These are phyloP conservation scores for Oreochromis grahami DNA, from an alignment of 2,797 vertebrate genomes.

Conservation along the genomic window DNA sequence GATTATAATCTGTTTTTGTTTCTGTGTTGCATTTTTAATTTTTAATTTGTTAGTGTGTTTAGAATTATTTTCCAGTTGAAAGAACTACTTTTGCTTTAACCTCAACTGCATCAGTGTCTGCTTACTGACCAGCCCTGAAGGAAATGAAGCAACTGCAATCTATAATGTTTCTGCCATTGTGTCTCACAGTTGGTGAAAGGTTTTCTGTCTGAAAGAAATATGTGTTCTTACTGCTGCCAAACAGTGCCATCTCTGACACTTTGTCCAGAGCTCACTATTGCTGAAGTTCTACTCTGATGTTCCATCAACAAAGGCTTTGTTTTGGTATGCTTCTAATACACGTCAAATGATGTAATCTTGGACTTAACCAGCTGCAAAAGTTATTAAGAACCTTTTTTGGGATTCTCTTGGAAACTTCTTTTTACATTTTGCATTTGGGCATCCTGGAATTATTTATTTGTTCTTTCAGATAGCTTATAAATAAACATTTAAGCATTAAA, in stretches of 20 bases:
- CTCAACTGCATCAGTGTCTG: neutral
- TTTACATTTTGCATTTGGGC: neutral
- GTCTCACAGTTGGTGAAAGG: neutral
- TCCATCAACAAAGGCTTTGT: neutral
- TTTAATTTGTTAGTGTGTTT: neutral
- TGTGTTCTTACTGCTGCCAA: neutral
- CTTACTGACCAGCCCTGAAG: neutral
- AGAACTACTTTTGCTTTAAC: neutral
- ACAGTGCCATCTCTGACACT: neutral
- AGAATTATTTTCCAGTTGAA: neutral
- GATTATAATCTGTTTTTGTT: neutral
- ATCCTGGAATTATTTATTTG: neutral
- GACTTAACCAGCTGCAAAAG: neutral
- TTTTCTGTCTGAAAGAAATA: neutral
- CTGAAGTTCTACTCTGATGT: neutral
- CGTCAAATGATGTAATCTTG: neutral
- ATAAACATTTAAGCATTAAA: neutral
- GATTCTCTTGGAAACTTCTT: fast-evolving
- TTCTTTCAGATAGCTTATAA: neutral
- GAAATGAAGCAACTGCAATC: neutral
- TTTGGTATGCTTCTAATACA: neutral
- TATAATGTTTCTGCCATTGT: neutral
- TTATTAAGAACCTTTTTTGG: neutral
- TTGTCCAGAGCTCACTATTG: neutral
- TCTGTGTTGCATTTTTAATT: neutral